Evolutionary conservation across 2,888 invertebrate genomes (phyloP).

Genomic region (Hydroisotoma schaefferi): DNA sequence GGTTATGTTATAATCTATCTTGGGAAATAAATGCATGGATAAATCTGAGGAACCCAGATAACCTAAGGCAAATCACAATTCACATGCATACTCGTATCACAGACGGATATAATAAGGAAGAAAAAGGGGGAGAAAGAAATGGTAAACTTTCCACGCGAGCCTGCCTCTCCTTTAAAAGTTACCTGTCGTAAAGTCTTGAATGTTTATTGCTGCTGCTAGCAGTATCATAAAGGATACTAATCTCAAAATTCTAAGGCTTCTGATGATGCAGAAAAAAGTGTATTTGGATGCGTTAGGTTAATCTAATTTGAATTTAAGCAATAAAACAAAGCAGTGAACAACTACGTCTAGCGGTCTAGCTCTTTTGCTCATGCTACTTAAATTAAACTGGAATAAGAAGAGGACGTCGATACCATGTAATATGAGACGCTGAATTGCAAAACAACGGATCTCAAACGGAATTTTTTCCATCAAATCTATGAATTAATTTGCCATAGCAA

Average conservation of each 20-base stretch:
- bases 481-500: background rate
- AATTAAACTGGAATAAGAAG: background rate
- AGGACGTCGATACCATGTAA: background rate
- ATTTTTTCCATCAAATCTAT: background rate
- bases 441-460: background rate
- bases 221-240: constrained; percentile 3
- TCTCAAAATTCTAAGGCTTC: background rate
- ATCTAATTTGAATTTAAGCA: constrained; percentile 6
- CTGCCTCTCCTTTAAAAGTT: background rate
- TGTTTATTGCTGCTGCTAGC: constrained; percentile 1
- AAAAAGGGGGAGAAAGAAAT: constrained; percentile 2
- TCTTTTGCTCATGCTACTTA: background rate
- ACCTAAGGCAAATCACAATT: no score
- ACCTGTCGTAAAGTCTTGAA: constrained; percentile 8
- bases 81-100: no score
- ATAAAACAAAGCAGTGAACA: no score
- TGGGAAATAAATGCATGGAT: background rate
- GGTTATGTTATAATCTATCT: background rate
- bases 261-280: no score
- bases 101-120: no score
- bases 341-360: background rate
- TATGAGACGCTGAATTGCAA: background rate
- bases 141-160: background rate
- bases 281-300: no score
- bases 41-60: background rate